Evolutionary conservation across 1,140 invertebrate genomes (phyloP).

Genomic region (Drosophila repleta): DNA sequence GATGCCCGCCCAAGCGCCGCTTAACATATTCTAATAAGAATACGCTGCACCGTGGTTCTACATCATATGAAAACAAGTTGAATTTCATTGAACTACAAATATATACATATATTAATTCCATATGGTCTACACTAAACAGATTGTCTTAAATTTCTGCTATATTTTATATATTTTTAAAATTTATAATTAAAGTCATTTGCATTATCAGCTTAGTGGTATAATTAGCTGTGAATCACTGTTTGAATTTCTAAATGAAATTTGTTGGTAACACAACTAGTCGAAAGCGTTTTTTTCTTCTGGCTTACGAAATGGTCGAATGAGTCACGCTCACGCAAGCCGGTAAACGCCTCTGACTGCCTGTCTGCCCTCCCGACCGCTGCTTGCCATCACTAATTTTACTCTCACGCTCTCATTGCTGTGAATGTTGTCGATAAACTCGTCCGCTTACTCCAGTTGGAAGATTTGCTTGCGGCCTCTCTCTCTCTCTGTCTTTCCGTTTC

Average conservation of each 20-base stretch:
- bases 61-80: not conserved
- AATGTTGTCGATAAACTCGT: slow-evolving; percentile 27
- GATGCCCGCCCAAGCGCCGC: not conserved
- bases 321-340: slow-evolving; percentile 37
- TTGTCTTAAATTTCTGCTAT: no score
- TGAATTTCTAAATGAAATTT: slow-evolving; percentile 1
- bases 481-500: not conserved
- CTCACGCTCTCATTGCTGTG: slow-evolving; percentile 35
- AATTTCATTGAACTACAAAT: not conserved
- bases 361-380: not conserved
- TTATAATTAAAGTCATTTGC: no score
- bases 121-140: no score
- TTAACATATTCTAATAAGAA: slow-evolving; percentile 12
- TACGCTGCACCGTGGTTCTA: slow-evolving; percentile 3
- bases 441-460: slow-evolving; percentile 28
- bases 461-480: not conserved
- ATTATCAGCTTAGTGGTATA: no score
- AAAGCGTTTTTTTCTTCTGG: slow-evolving; percentile 13
- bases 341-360: slow-evolving; percentile 19
- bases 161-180: no score
- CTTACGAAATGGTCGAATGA: slow-evolving; percentile 36
- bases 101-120: no score
- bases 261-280: slow-evolving; percentile 15
- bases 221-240: not conserved
- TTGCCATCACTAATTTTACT: slow-evolving; percentile 5